These are phyloP conservation scores for Neodiprion pinetum DNA, from an alignment of 1,140 invertebrate genomes.

Conservation along the genomic window DNA sequence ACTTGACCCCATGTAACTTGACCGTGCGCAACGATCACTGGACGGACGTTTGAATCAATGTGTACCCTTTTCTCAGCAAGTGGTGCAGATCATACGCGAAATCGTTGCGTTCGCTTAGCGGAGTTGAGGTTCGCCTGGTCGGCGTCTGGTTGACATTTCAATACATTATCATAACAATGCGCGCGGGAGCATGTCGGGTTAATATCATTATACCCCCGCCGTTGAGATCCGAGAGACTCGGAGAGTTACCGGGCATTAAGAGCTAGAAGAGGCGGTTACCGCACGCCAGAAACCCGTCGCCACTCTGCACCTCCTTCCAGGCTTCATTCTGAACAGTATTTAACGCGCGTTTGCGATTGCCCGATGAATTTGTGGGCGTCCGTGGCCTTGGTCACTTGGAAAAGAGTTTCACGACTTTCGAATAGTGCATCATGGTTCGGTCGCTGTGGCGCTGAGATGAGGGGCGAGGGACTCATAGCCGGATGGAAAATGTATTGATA, in stretches of 20 bases:
- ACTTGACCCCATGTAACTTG: no score
- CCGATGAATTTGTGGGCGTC: background rate
- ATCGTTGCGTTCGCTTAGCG: no score
- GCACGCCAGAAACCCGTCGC: background rate
- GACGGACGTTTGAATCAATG: no score
- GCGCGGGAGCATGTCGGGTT: slow-evolving; percentile 42
- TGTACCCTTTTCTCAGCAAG: no score
- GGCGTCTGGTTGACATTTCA: slow-evolving; percentile 35
- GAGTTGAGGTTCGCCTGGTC: no score
- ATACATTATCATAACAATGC: slow-evolving; percentile 54
- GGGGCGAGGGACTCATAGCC: background rate
- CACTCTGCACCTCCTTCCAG: no score
- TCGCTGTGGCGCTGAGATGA: background rate
- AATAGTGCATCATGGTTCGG: background rate
- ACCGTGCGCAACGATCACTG: no score
- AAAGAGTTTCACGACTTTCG: no score
- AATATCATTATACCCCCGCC: slow-evolving; percentile 44
- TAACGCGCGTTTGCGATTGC: no score
- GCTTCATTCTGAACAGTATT: no score
- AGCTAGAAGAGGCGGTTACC: background rate
- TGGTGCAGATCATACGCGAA: no score
- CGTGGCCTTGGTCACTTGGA: background rate
- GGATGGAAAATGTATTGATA: slow-evolving; percentile 39
- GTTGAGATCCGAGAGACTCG: slow-evolving; percentile 6
- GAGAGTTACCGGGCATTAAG: slow-evolving; percentile 27